A percentile compares a stretch with the other conserved stretches of the same genome.
Conservation (phyloP, 1,140 invertebrate genomes). For the Zaprionus tsacasi region DNA sequence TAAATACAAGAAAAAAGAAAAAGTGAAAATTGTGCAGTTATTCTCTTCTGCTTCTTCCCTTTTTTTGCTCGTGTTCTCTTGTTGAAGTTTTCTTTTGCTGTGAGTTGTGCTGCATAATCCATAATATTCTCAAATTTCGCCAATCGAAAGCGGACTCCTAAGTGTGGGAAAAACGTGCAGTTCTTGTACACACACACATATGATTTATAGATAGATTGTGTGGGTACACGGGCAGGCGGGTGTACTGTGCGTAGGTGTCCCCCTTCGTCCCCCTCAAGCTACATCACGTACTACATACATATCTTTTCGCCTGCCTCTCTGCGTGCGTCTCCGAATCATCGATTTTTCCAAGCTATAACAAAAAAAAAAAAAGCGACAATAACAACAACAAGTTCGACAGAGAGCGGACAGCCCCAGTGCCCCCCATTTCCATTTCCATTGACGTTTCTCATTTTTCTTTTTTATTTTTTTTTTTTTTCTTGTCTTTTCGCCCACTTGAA, state of each 20-base stretch:
- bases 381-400: conserved; percentile 43
- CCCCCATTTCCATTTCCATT: conserved; percentile 65
- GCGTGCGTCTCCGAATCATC: conserved; percentile 56
- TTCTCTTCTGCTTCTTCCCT: not conserved
- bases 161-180: conserved; percentile 43
- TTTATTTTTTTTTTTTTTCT: conserved; percentile 25
- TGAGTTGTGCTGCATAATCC: conserved; percentile 1
- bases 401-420: conserved; percentile 63
- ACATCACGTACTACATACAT: conserved; percentile 15
- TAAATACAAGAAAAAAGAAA: not conserved
- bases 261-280: not conserved
- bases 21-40: conserved; percentile 10
- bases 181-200: not conserved
- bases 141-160: not conserved
- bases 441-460: conserved; percentile 41
- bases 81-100: conserved; percentile 5
- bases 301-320: conserved; percentile 29
- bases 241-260: too few relatives aligned
- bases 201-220: not conserved
- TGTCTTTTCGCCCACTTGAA: conserved; percentile 4
- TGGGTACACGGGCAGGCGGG: too few relatives aligned
- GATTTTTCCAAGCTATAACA: conserved; percentile 57
- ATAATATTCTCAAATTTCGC: not conserved
- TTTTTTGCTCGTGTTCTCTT: conserved; percentile 21
- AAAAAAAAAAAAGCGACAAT: conserved; percentile 8